Conservation (phyloP, 37 sponge, comb jelly and placozoan species). For the Eunapius fragilis region DNA sequence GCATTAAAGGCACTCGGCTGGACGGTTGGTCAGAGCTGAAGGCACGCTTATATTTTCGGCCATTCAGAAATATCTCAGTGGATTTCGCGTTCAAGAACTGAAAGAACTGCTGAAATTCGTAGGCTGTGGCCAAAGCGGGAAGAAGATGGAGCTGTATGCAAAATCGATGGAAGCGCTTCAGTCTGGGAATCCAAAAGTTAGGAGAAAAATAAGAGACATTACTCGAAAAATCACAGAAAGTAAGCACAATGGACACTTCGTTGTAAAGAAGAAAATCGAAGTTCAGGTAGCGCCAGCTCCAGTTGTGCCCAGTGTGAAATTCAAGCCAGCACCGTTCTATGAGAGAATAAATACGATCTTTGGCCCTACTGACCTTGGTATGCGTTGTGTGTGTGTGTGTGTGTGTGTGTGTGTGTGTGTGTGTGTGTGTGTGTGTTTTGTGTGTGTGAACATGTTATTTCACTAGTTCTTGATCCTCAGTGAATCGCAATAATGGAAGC, state of each 20-base stretch:
- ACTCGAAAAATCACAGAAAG: not conserved
- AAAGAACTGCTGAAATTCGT: conserved; percentile 65
- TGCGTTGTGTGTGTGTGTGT: too few relatives aligned
- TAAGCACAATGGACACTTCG: not conserved
- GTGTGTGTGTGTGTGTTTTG: too few relatives aligned
- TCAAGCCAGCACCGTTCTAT: conserved; percentile 56
- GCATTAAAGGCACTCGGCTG: too few relatives aligned
- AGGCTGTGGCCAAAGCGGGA: conserved; percentile 65
- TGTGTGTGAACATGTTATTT: too few relatives aligned
- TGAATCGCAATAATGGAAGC: not conserved
- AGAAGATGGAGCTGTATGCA: conserved; percentile 66
- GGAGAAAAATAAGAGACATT: conserved; percentile 30
- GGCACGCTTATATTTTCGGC: too few relatives aligned
- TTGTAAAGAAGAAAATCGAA: not conserved
- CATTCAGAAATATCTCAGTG: conserved; percentile 40
- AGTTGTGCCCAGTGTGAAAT: conserved; percentile 60
- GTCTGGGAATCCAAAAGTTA: conserved; percentile 21
- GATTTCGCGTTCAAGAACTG: conserved; percentile 81
- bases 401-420: not conserved
- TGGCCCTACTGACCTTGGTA: conserved; percentile 64
- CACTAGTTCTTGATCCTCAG: too few relatives aligned
- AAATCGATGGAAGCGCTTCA: conserved; percentile 44
- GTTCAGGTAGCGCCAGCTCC: not conserved
- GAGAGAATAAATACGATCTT: conserved; percentile 39
- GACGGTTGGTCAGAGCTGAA: too few relatives aligned